Conservation (phyloP, 2,113 vertebrate genomes). For the Cinclus cinclus region DNA sequence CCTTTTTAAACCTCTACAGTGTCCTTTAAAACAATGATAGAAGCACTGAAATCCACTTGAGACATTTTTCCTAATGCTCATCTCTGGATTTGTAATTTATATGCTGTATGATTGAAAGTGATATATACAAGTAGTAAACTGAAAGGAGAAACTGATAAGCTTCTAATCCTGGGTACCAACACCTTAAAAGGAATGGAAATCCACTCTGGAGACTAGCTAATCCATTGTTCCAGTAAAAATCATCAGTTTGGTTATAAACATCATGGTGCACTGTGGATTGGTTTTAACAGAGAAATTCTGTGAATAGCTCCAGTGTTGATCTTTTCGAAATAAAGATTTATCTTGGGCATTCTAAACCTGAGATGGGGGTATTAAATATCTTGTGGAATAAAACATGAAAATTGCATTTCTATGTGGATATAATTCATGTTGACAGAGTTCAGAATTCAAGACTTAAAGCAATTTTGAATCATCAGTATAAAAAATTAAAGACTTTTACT, state of each 20-base stretch:
- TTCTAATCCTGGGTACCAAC: not conserved
- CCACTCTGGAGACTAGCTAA: not conserved
- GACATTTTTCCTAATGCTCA: not conserved
- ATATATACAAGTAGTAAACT: not conserved
- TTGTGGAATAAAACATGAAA: not conserved
- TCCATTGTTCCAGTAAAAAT: not conserved
- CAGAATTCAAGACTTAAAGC: not conserved
- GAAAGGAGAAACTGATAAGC: not conserved
- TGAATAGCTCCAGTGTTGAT: not conserved
- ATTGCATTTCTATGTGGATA: not conserved
- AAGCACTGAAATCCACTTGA: not conserved
- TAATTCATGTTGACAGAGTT: not conserved
- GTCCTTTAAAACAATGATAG: not conserved
- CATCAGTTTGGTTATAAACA: not conserved
- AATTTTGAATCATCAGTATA: not conserved
- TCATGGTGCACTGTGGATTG: not conserved
- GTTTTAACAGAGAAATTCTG: not conserved
- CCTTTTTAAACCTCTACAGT: not conserved
- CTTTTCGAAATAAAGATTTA: not conserved
- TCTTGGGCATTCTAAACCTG: not conserved
- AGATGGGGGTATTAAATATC: not conserved
- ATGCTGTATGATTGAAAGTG: not conserved
- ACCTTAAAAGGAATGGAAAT: not conserved
- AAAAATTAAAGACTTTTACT: not conserved
- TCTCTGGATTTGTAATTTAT: not conserved